A percentile compares a stretch with the other conserved stretches of the same genome.
Conservation (phyloP, 2,113 vertebrate species). For the Excalfactoria chinensis region DNA sequence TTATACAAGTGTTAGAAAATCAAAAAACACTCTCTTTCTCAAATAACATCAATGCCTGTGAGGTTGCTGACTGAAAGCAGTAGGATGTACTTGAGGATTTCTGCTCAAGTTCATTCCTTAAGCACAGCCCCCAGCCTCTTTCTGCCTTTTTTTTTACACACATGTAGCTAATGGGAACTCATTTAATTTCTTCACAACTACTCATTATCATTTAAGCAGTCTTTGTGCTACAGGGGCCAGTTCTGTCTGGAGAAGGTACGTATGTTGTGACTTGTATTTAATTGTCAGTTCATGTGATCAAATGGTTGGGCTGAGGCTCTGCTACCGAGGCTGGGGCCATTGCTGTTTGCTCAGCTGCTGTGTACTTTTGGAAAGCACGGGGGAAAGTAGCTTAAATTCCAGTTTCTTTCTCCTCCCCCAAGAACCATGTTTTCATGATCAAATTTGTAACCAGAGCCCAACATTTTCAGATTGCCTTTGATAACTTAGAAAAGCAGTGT, state of each 20-base stretch:
- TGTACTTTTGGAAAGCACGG: not conserved
- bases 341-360: not conserved
- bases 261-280: not conserved
- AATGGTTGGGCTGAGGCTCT: not conserved
- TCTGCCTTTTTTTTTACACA: not conserved
- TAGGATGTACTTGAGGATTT: not conserved
- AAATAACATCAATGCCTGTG: not conserved
- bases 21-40: not conserved
- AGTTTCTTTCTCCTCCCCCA: not conserved
- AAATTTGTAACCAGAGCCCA: not conserved
- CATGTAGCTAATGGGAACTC: not conserved
- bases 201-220: not conserved
- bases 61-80: not conserved
- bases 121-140: not conserved
- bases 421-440: not conserved
- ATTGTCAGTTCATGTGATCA: not conserved
- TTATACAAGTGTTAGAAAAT: not conserved
- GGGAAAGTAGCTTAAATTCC: not conserved
- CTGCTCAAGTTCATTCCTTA: not conserved
- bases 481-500: not conserved
- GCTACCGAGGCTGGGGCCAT: not conserved
- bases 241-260: not conserved
- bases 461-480: not conserved
- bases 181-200: not conserved
- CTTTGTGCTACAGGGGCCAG: not conserved